Evolutionary conservation across 2,113 vertebrate species (phyloP).

Genomic region (Antennarius striatus): DNA sequence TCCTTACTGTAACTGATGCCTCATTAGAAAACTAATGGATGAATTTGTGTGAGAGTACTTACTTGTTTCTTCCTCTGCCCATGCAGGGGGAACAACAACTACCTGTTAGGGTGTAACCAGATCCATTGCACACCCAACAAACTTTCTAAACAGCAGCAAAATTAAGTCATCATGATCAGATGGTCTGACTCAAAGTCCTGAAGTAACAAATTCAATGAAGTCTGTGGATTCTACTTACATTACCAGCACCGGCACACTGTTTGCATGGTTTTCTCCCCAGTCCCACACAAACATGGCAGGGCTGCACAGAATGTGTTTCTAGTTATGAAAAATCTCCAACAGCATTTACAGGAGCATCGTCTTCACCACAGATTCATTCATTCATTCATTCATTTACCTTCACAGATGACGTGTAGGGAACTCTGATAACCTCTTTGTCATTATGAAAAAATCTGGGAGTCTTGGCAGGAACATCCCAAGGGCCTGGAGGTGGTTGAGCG

Average conservation of each 20-base stretch:
- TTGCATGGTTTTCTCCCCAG: constrained; percentile 74
- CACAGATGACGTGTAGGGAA: constrained; percentile 79
- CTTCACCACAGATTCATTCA: not conserved
- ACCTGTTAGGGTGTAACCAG: constrained; percentile 44
- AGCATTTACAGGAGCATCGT: not conserved
- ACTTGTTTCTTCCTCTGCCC: constrained; percentile 78
- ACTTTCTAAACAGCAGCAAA: constrained; percentile 68
- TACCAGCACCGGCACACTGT: constrained; percentile 73
- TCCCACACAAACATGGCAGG: constrained; percentile 76
- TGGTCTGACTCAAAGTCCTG: not conserved
- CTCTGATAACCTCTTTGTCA: constrained; percentile 60
- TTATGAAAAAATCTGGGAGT: constrained; percentile 71
- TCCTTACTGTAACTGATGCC: not conserved
- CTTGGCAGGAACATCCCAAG: constrained; percentile 76
- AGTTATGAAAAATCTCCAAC: constrained; percentile 3
- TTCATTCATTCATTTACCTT: constrained; percentile 66
- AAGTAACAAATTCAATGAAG: not conserved
- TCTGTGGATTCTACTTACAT: constrained; percentile 69
- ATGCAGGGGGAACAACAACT: constrained; percentile 72
- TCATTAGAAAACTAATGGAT: constrained; percentile 1
- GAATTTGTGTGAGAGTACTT: constrained; percentile 14
- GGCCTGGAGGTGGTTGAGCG: constrained; percentile 68
- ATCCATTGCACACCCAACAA: constrained; percentile 81
- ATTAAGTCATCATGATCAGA: not conserved
- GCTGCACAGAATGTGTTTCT: constrained; percentile 51